Conservation (phyloP, 2,888 invertebrate genomes). For the Agrypnus murinus region DNA sequence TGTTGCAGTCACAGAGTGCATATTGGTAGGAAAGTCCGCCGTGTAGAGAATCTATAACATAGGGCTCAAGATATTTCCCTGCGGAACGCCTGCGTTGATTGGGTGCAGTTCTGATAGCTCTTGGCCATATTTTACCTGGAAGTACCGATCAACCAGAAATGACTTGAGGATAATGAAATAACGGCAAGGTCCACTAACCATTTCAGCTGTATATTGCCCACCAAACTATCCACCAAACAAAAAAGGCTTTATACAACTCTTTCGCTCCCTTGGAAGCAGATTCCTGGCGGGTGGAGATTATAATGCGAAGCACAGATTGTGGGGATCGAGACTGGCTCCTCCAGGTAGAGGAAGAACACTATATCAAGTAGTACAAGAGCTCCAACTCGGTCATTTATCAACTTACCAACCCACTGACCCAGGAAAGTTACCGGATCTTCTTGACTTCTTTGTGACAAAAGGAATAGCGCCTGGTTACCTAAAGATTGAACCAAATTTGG, state of each 20-base stretch:
- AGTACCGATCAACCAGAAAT: too few species aligned
- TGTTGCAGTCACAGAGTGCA: too few species aligned
- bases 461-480: too few species aligned
- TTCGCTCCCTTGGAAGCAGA: background rate
- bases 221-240: slow-evolving; percentile 50
- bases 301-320: slow-evolving; percentile 8
- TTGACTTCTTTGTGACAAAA: slow-evolving; percentile 31
- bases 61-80: too few species aligned
- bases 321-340: slow-evolving; percentile 3
- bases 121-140: too few species aligned
- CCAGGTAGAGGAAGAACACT: slow-evolving; percentile 27
- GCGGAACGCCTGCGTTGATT: too few species aligned
- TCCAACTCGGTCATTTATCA: slow-evolving; percentile 13
- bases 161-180: too few species aligned
- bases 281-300: slow-evolving; percentile 28
- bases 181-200: slow-evolving; percentile 22
- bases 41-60: too few species aligned
- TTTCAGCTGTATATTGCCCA: slow-evolving; percentile 51
- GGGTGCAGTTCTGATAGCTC: too few species aligned
- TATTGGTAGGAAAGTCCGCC: too few species aligned
- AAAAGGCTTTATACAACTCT: slow-evolving; percentile 15
- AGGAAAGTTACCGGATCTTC: too few species aligned
- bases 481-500: background rate
- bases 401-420: slow-evolving; percentile 22
- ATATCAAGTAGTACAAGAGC: slow-evolving; percentile 20